Conservation (phyloP, 2,888 invertebrate genomes). For the Melangyna quadrimaculata region DNA sequence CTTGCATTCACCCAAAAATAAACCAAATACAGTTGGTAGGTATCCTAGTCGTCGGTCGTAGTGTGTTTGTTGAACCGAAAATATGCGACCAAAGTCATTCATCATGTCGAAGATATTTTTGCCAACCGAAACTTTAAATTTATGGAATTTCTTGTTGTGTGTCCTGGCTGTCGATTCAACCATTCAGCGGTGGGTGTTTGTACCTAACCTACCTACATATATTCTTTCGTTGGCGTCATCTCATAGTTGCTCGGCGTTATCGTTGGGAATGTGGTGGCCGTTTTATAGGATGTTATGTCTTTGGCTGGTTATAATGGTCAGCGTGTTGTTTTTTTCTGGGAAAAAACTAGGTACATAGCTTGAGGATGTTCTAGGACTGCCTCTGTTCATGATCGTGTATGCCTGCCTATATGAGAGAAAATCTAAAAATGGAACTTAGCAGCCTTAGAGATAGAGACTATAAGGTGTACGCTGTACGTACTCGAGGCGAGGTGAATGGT, state of each 20-base stretch:
- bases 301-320: constrained; percentile 26
- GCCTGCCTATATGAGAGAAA: not conserved
- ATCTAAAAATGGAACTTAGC: not conserved
- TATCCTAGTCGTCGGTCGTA: not conserved
- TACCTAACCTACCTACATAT: no score
- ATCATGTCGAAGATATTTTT: constrained; percentile 72
- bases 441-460: not conserved
- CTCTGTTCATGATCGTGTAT: not conserved
- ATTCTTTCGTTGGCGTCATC: constrained; percentile 1
- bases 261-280: constrained; percentile 1
- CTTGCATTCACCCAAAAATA: not conserved
- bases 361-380: constrained; percentile 24
- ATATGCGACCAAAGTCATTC: constrained; percentile 70
- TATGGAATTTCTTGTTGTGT: constrained; percentile 70
- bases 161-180: constrained; percentile 54
- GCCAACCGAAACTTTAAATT: constrained; percentile 61
- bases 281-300: constrained; percentile 42
- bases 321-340: constrained; percentile 27
- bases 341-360: constrained; percentile 44
- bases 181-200: constrained; percentile 8
- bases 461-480: not conserved
- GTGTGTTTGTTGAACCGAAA: constrained; percentile 61
- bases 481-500: not conserved
- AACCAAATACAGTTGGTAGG: constrained; percentile 2
- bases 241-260: not conserved